A percentile compares a stretch with the other conserved stretches of the same genome.
phyloP scores from a whole-genome alignment of 2,797 vertebrate genomes.

The Enteromius anoplus region DNA sequence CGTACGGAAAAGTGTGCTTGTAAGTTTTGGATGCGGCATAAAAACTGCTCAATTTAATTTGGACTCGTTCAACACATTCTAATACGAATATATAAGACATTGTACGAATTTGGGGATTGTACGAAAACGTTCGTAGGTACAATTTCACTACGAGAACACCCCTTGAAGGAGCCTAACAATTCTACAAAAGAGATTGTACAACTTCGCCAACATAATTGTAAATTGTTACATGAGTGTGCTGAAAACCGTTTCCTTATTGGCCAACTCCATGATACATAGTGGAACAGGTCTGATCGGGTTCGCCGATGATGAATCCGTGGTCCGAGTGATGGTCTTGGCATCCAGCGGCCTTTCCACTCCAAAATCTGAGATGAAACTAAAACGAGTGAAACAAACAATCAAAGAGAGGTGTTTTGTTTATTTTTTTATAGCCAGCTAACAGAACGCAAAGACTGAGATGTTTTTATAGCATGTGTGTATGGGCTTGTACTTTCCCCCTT shows the following conservation, averaged over 20 bases:
- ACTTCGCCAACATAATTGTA: not conserved
- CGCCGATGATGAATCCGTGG: slow-evolving; percentile 6
- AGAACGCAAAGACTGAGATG: slow-evolving; percentile 61
- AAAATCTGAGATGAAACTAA: slow-evolving; percentile 35
- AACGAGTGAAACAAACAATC: slow-evolving; percentile 49
- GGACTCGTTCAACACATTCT: slow-evolving; percentile 10
- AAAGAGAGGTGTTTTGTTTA: slow-evolving; percentile 57
- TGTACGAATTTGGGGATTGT: not conserved
- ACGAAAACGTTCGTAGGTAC: not conserved
- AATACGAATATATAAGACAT: not conserved
- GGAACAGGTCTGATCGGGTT: slow-evolving; percentile 22
- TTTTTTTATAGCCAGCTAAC: slow-evolving; percentile 61
- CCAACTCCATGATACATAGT: not conserved
- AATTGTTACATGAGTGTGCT: not conserved
- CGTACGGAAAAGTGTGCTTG: slow-evolving; percentile 60
- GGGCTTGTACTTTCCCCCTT: slow-evolving; percentile 56
- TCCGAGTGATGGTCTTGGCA: slow-evolving; percentile 6
- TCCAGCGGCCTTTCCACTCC: slow-evolving; percentile 21
- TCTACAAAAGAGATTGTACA: not conserved
- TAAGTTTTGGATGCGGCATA: slow-evolving; percentile 57
- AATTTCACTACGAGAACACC: not conserved
- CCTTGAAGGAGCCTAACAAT: not conserved
- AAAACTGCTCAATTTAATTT: slow-evolving; percentile 10
- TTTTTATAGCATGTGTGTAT: slow-evolving; percentile 70
- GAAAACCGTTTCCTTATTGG: slow-evolving; percentile 11